Percentiles rank a stretch among this genome's conserved stretches.
Evolutionary conservation across 2,888 invertebrate genomes (phyloP).

Genomic region (Ophioninae sp.): DNA sequence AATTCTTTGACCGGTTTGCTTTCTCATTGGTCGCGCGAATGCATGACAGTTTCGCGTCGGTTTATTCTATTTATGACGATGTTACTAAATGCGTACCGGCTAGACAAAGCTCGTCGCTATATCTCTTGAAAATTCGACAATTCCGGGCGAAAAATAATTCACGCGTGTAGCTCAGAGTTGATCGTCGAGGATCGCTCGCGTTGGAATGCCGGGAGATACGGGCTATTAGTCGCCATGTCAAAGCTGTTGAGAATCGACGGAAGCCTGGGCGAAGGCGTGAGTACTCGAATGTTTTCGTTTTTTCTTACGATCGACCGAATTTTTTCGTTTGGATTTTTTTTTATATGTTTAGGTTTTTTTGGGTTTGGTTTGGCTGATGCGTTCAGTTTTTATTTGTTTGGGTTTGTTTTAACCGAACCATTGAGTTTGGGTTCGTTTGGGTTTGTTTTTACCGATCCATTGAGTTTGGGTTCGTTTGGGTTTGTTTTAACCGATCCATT

Average conservation of each 20-base stretch:
- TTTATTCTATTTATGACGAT: conserved; percentile 3
- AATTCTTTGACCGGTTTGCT: too few relatives aligned
- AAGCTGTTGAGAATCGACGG: conserved; percentile 87
- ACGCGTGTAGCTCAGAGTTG: not conserved
- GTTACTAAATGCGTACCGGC: conserved; percentile 56
- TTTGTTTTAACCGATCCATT: too few relatives aligned
- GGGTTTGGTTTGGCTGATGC: too few relatives aligned
- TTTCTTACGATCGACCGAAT: conserved; percentile 2
- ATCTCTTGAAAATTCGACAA: conserved; percentile 28
- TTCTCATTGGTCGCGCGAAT: too few relatives aligned
- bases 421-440: too few relatives aligned
- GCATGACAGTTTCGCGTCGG: not conserved
- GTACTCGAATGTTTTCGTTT: conserved; percentile 64
- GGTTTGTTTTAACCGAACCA: too few relatives aligned
- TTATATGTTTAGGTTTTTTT: not conserved
- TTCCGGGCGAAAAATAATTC: conserved; percentile 7
- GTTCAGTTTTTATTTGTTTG: too few relatives aligned
- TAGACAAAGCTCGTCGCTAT: conserved; percentile 39
- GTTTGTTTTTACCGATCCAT: too few relatives aligned
- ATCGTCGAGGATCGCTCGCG: not conserved
- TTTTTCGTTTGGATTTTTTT: too few relatives aligned
- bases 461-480: too few relatives aligned
- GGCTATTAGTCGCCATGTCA: conserved; percentile 63
- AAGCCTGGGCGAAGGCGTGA: conserved; percentile 90
- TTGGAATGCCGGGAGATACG: conserved; percentile 2